Evolutionary conservation across 2,113 vertebrate genomes (phyloP).

Genomic region (Rattus norvegicus): DNA sequence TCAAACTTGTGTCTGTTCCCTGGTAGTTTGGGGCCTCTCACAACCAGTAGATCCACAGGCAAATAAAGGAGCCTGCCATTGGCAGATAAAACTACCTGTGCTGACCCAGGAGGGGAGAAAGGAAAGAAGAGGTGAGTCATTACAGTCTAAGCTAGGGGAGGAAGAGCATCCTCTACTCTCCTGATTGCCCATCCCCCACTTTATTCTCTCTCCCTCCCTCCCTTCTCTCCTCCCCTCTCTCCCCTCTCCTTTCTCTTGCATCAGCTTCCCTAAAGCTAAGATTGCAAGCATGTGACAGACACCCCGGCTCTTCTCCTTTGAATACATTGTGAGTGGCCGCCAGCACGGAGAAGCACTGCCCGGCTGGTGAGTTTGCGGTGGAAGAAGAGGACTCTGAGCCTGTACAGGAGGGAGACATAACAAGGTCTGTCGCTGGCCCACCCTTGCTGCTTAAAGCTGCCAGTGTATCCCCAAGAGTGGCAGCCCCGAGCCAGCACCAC

Average conservation of each 20-base stretch:
- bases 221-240: not conserved
- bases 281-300: too few relatives aligned
- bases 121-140: not conserved
- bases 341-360: not conserved
- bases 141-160: not conserved
- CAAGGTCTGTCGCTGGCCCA: not conserved
- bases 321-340: not conserved
- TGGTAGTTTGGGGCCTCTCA: not conserved
- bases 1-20: not conserved
- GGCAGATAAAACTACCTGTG: not conserved
- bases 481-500: not conserved
- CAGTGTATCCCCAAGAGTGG: not conserved
- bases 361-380: not conserved
- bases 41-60: not conserved
- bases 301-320: not conserved
- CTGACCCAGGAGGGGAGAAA: not conserved
- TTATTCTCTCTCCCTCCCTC: too few relatives aligned
- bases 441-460: not conserved
- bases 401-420: not conserved
- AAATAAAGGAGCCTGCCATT: not conserved
- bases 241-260: not conserved
- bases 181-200: not conserved
- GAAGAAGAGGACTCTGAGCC: not conserved
- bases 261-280: not conserved
- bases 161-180: not conserved